Evolutionary conservation across 2,888 invertebrate genomes (phyloP).

Genomic region (Sycophila texana): DNA sequence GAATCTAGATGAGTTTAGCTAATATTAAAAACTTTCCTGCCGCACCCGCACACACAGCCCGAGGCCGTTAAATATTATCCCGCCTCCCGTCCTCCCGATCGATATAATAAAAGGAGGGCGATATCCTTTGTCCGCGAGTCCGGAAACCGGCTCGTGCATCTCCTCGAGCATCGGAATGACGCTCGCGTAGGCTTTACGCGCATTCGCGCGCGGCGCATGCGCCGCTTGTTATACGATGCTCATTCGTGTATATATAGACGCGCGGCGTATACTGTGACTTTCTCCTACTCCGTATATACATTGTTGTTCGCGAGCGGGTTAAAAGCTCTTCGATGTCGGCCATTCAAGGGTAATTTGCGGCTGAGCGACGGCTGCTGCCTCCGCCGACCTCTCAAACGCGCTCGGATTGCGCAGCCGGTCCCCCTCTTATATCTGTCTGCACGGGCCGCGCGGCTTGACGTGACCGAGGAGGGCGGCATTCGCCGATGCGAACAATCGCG

Average conservation of each 20-base stretch:
- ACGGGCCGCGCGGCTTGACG: conserved; percentile 17
- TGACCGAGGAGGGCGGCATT: conserved; percentile 35
- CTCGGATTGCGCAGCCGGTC: background rate
- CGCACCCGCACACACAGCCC: background rate
- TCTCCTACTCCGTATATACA: background rate
- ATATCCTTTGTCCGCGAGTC: too few relatives aligned
- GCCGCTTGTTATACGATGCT: background rate
- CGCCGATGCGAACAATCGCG: conserved; percentile 41
- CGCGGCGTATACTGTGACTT: background rate
- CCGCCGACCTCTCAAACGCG: background rate
- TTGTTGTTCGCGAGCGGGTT: conserved; percentile 15
- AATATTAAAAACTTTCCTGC: conserved; percentile 24
- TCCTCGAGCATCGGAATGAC: background rate
- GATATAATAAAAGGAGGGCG: background rate
- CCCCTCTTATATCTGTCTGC: background rate
- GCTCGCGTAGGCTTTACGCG: background rate
- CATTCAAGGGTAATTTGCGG: conserved; percentile 50
- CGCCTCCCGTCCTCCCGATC: background rate
- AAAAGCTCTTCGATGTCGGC: conserved; percentile 48
- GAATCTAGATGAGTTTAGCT: conserved; percentile 29
- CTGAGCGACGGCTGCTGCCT: background rate
- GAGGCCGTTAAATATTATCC: conserved; percentile 19
- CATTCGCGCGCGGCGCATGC: background rate
- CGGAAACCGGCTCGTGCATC: too few relatives aligned
- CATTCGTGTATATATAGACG: background rate